Evolutionary conservation across 2,797 vertebrate species (phyloP).

Genomic region (Ctenopoma kingsleyae): DNA sequence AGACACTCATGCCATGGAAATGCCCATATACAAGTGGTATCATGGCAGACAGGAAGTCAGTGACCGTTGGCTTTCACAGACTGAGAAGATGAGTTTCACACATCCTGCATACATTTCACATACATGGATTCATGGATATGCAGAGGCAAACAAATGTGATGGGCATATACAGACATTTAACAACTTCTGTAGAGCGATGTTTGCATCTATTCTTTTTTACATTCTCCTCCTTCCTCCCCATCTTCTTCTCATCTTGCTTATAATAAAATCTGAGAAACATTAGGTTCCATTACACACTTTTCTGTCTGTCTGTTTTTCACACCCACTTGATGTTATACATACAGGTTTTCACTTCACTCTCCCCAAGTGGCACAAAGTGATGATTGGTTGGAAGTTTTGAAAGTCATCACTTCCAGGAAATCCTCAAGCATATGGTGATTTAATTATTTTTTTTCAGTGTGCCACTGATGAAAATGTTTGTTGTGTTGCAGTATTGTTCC

Average conservation of each 20-base stretch:
- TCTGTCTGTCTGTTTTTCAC: not conserved
- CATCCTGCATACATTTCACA: not conserved
- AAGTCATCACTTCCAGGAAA: conserved; percentile 16
- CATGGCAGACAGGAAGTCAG: conserved; percentile 8
- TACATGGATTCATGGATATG: too few relatives aligned
- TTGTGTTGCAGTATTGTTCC: conserved; percentile 2
- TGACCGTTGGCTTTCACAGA: conserved; percentile 8
- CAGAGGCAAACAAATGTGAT: too few relatives aligned
- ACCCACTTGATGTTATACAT: not conserved
- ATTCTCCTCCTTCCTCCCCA: not conserved
- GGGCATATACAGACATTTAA: conserved; percentile 45
- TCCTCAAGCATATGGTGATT: not conserved
- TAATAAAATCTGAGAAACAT: conserved; percentile 24
- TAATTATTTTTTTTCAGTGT: conserved; percentile 8
- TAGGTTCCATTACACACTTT: not conserved
- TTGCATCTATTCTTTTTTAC: conserved; percentile 27
- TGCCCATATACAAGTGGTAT: not conserved
- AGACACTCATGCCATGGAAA: not conserved
- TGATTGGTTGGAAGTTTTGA: conserved; percentile 21
- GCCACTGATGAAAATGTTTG: not conserved
- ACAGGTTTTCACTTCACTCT: not conserved
- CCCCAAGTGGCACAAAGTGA: not conserved
- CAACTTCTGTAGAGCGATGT: conserved; percentile 31
- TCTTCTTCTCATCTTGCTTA: conserved; percentile 2
- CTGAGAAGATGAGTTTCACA: not conserved